Evolutionary conservation across 1,140 invertebrate genomes (phyloP).

Genomic region (Meloidogyne floridensis): DNA sequence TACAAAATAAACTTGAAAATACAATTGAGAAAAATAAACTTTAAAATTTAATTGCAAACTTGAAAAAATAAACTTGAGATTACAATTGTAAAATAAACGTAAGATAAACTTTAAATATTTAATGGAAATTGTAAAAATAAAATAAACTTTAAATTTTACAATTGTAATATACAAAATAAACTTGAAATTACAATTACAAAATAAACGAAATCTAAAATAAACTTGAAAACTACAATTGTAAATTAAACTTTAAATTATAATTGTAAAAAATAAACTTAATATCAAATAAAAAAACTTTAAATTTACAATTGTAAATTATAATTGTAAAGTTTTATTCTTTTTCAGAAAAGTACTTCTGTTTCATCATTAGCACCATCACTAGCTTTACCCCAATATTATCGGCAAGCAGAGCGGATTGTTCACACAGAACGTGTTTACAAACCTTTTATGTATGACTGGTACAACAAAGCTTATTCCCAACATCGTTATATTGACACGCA

Average conservation of each 20-base stretch:
- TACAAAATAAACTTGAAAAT: constrained; percentile 4
- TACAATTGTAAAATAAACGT: neutral
- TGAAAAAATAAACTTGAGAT: neutral
- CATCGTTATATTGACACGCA: constrained; percentile 41
- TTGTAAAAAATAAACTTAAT: too few species aligned
- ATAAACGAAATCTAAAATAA: too few species aligned
- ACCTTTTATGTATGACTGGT: constrained; percentile 60
- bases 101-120: neutral
- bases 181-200: too few species aligned
- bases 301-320: too few species aligned
- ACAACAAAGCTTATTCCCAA: constrained; percentile 31
- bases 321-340: neutral
- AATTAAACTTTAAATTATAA: too few species aligned
- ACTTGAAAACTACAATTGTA: too few species aligned
- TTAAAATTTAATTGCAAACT: too few species aligned
- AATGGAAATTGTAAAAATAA: neutral
- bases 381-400: constrained; percentile 59
- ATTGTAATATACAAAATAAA: too few species aligned
- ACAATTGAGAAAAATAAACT: neutral
- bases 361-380: constrained; percentile 64
- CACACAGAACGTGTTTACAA: constrained; percentile 65
- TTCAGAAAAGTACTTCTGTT: constrained; percentile 54
- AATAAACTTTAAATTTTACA: too few species aligned
- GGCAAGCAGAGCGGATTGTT: constrained; percentile 64
- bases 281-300: too few species aligned